Percentiles rank a stretch among this genome's conserved stretches.
Evolutionary conservation across 1,140 invertebrate species (phyloP).

Genomic region (Drosophila erecta): DNA sequence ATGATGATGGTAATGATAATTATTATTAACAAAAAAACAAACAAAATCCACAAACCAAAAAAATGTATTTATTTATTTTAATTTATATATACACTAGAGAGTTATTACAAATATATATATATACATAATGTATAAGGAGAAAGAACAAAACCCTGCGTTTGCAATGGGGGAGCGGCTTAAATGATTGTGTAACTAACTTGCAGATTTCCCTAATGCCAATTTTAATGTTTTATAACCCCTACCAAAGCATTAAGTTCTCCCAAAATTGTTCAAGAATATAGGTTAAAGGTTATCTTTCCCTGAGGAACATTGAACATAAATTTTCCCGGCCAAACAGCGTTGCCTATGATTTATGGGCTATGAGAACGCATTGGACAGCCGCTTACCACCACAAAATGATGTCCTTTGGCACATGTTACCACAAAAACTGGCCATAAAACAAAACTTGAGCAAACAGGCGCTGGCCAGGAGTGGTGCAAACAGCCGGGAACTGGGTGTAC

Average conservation of each 20-base stretch:
- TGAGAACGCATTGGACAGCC: slow-evolving; percentile 64
- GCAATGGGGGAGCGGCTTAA: background rate
- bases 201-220: no score
- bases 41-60: slow-evolving; percentile 59
- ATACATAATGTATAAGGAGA: slow-evolving; percentile 78
- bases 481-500: slow-evolving; percentile 5
- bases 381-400: slow-evolving; percentile 55
- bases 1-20: slow-evolving; percentile 65
- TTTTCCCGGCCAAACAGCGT: slow-evolving; percentile 40
- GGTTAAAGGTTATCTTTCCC: slow-evolving; percentile 1
- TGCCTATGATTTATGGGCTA: slow-evolving; percentile 67
- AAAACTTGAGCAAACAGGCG: slow-evolving; percentile 45
- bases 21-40: slow-evolving; percentile 36
- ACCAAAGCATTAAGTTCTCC: no score
- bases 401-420: slow-evolving; percentile 62
- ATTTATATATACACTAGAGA: slow-evolving; percentile 83
- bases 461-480: slow-evolving; percentile 37
- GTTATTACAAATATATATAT: slow-evolving; percentile 81
- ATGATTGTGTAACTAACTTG: no score
- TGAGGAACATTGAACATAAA: slow-evolving; percentile 28
- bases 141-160: slow-evolving; percentile 37
- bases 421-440: slow-evolving; percentile 39
- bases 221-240: no score
- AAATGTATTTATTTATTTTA: slow-evolving; percentile 83
- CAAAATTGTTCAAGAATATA: background rate